These are phyloP conservation scores for Microcebus tavaratra DNA, from an alignment of 2,113 vertebrate species.

Conservation along the genomic window DNA sequence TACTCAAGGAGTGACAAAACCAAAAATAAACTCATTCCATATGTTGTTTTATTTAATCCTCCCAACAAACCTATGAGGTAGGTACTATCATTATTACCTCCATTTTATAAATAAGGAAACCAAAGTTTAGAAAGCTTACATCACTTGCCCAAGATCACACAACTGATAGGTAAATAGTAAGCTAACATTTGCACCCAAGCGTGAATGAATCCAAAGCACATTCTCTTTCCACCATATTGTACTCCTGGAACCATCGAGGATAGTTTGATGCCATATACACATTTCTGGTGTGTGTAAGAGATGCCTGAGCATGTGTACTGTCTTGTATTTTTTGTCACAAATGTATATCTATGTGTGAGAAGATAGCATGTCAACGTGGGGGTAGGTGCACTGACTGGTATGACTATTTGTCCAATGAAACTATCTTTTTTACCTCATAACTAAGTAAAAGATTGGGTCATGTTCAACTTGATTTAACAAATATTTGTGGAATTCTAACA, in stretches of 20 bases:
- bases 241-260: neutral
- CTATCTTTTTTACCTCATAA: neutral
- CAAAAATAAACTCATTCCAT: neutral
- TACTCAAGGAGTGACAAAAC: neutral
- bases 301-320: neutral
- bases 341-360: neutral
- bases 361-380: neutral
- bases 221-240: neutral
- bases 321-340: conserved; percentile 3
- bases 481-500: neutral
- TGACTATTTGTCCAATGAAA: neutral
- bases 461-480: neutral
- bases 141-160: neutral
- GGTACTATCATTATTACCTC: neutral
- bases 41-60: conserved; percentile 18
- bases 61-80: neutral
- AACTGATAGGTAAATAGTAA: neutral
- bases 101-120: conserved; percentile 30
- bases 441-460: neutral
- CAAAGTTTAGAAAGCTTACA: neutral
- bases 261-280: neutral
- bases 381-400: neutral
- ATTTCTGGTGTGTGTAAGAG: conserved; percentile 12
- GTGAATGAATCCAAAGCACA: conserved; percentile 7
- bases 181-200: conserved; percentile 10